phyloP scores from a whole-genome alignment of 2,113 vertebrate species.

The Macroglossus sobrinus region DNA sequence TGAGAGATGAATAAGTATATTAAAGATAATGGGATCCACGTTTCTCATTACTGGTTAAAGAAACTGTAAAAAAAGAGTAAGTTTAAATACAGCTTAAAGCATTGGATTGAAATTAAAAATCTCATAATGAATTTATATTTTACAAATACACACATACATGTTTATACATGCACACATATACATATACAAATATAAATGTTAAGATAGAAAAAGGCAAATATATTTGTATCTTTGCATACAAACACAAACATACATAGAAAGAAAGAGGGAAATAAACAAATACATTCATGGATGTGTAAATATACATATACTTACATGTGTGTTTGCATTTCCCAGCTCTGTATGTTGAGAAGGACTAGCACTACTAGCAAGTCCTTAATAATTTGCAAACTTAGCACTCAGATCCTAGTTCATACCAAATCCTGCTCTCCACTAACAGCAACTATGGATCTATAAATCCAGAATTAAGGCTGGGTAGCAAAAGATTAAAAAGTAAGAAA shows the following conservation, averaged over 20 bases:
- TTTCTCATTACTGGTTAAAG: not conserved
- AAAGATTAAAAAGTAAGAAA: not conserved
- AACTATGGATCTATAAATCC: not conserved
- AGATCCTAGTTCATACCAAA: not conserved
- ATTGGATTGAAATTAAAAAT: not conserved
- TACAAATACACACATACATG: not conserved
- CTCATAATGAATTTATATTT: not conserved
- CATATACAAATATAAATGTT: not conserved
- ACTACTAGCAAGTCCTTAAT: not conserved
- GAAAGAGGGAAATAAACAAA: not conserved
- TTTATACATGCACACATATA: not conserved
- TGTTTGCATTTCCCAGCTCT: not conserved
- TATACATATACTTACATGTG: too few relatives aligned
- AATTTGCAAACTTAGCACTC: not conserved
- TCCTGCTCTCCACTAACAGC: not conserved
- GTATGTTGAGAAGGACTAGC: not conserved
- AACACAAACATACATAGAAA: not conserved
- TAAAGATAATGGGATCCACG: not conserved
- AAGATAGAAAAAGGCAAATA: not conserved
- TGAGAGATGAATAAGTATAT: not conserved
- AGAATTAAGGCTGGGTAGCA: not conserved
- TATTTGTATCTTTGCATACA: not conserved
- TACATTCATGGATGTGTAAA: not conserved
- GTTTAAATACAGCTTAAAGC: not conserved
- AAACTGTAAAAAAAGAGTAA: not conserved